These are phyloP conservation scores for Scomberomorus guttatus DNA, from an alignment of 2,797 vertebrate species.

Conservation along the genomic window DNA sequence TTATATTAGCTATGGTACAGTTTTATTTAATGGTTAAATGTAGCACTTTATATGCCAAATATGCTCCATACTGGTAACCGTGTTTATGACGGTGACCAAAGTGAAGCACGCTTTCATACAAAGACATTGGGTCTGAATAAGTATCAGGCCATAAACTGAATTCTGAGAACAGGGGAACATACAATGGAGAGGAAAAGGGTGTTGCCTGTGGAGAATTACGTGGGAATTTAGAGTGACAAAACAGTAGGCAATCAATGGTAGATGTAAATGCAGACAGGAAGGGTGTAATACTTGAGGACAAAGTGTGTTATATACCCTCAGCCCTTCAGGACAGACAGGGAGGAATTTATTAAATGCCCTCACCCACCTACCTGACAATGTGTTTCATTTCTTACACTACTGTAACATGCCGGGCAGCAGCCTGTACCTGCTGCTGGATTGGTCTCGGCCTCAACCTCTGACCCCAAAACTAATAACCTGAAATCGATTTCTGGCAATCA, in stretches of 20 bases:
- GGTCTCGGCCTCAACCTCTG: not conserved
- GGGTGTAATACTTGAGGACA: constrained; percentile 61
- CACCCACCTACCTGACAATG: constrained; percentile 20
- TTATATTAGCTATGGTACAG: not conserved
- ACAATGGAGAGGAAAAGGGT: constrained; percentile 79
- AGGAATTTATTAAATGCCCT: constrained; percentile 31
- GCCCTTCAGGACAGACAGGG: constrained; percentile 28
- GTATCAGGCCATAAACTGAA: constrained; percentile 35
- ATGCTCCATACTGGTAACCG: not conserved
- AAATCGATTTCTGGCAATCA: not conserved
- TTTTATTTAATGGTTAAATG: not conserved
- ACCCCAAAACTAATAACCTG: not conserved
- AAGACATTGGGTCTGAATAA: constrained; percentile 45
- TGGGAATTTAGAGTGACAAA: constrained; percentile 63
- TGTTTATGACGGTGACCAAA: constrained; percentile 3
- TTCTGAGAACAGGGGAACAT: constrained; percentile 66
- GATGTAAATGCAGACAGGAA: constrained; percentile 71
- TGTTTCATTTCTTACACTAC: constrained; percentile 13
- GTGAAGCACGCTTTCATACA: constrained; percentile 32
- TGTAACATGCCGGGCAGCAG: not conserved
- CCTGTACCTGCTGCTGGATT: not conserved
- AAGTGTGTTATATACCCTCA: constrained; percentile 39
- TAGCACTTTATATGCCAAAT: not conserved
- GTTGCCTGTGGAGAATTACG: constrained; percentile 56
- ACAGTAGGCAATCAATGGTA: constrained; percentile 56